These are phyloP conservation scores for Misgurnus anguillicaudatus DNA, from an alignment of 2,113 vertebrate genomes.

Conservation along the genomic window DNA sequence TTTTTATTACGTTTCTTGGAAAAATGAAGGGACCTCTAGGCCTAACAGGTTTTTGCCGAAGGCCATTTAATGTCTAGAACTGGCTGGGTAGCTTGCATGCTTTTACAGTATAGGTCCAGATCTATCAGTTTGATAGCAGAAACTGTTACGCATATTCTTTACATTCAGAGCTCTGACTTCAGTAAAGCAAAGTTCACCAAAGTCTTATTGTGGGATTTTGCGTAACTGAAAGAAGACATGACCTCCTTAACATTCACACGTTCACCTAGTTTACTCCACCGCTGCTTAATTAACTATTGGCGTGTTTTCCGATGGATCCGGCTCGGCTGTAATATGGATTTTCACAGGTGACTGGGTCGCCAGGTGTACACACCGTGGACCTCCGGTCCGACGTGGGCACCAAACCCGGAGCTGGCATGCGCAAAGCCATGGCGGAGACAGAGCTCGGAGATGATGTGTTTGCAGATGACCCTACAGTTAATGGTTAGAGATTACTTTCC, in stretches of 20 bases:
- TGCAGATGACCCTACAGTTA: slow-evolving; percentile 81
- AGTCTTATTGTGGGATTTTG: neutral
- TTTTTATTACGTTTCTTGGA: no score
- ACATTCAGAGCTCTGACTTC: slow-evolving; percentile 18
- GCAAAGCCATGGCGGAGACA: slow-evolving; percentile 76
- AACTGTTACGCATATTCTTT: no score
- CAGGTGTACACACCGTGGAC: slow-evolving; percentile 66
- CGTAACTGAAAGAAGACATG: neutral
- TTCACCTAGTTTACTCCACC: slow-evolving; percentile 30
- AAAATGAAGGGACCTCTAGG: no score
- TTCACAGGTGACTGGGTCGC: slow-evolving; percentile 15
- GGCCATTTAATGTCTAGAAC: no score
- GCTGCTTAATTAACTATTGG: neutral
- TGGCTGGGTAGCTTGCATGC: no score
- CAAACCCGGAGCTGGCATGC: slow-evolving; percentile 74
- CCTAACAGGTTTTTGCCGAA: no score
- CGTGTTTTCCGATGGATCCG: neutral
- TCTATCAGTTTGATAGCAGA: no score
- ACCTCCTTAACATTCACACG: slow-evolving; percentile 19
- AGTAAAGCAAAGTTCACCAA: slow-evolving; percentile 59
- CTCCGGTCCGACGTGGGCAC: slow-evolving; percentile 83
- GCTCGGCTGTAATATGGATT: slow-evolving; percentile 60
- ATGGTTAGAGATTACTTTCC: slow-evolving; percentile 62
- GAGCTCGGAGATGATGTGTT: slow-evolving; percentile 80
- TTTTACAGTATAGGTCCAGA: no score